Evolutionary conservation across 2,113 vertebrate species (phyloP), one percentile per base, ranked within the genome.

Genomic region (Nothocercus nigrocapillus): DNA sequence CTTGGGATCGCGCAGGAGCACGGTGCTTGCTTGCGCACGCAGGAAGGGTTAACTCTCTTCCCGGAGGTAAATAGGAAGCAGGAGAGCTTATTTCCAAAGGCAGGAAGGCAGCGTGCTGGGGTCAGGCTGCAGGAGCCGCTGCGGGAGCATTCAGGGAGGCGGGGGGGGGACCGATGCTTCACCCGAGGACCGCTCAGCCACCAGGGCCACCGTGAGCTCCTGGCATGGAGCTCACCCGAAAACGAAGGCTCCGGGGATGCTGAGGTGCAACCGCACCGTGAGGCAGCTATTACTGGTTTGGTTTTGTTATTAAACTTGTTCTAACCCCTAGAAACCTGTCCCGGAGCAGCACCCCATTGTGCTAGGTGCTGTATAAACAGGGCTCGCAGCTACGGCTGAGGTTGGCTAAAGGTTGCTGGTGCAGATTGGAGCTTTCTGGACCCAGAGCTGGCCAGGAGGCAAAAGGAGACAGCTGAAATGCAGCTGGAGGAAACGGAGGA

Each of bases 351-450:
- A 90, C 51, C 79, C 63, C 0, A 1, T 63, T 63, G 42, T 30
- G 22, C 82, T 72, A 85, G 82, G 42, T 88, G 85, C 90, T 90
- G 88, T 30, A 40, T 74, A 95, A 95, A 96, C 80, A 87, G 59
- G 17, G 78, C 83, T 89, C 3, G 13, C 0, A 3, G 93, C 90
- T 66, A 36, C 1, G 5, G 78, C 62, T 74, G 93, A 95, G 93
- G 82, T 64, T 80, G 88, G 77, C 70, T 95, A 91, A 95, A 83
- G 90, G 90, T 32, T 90, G 79, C 75, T 68, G 68, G 6, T 72
- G 70, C 78, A 87, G 49, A 67, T 38, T 66, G 38, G 58, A 67
- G 79, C 7, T 67, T 78, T 79, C 80, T 30, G 53, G 22, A 72
- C 64, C 61, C 75, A 75, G 40, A 47, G 47, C 47, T 72, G 36